phyloP scores from a whole-genome alignment of 2,888 invertebrate genomes.

The Meloe dianella region DNA sequence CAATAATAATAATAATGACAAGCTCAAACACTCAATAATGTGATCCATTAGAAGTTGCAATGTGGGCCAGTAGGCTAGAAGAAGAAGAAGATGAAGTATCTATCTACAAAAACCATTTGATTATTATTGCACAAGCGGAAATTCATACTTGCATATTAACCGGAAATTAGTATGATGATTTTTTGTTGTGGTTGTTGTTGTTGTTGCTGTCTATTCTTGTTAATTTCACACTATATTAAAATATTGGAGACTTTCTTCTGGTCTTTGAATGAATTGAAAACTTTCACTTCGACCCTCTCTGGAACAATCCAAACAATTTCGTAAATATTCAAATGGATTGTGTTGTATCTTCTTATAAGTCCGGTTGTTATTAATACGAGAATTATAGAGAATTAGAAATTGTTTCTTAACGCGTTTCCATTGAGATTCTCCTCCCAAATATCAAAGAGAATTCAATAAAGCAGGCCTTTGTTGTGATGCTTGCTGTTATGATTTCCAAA shows the following conservation, averaged over 20 bases:
- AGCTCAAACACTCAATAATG: background rate
- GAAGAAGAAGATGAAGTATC: no score
- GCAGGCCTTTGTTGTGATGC: no score
- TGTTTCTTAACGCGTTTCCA: no score
- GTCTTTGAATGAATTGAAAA: background rate
- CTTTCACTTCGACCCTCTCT: background rate
- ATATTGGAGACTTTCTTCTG: background rate
- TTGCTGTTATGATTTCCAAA: background rate
- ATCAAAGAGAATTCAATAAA: no score
- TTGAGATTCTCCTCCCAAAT: no score
- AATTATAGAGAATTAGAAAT: background rate
- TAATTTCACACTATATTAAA: background rate
- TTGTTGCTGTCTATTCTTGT: background rate
- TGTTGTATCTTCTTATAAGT: no score
- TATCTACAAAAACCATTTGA: background rate
- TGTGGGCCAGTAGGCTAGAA: constrained; percentile 2
- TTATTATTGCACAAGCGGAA: constrained; percentile 3
- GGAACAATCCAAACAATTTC: background rate
- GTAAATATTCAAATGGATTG: background rate
- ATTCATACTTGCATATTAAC: background rate
- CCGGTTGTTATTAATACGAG: no score
- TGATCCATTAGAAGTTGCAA: background rate
- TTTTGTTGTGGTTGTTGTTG: background rate
- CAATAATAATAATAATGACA: background rate
- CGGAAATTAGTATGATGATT: no score